Conservation (phyloP, 1,140 invertebrate species). For the Adelges cooleyi region DNA sequence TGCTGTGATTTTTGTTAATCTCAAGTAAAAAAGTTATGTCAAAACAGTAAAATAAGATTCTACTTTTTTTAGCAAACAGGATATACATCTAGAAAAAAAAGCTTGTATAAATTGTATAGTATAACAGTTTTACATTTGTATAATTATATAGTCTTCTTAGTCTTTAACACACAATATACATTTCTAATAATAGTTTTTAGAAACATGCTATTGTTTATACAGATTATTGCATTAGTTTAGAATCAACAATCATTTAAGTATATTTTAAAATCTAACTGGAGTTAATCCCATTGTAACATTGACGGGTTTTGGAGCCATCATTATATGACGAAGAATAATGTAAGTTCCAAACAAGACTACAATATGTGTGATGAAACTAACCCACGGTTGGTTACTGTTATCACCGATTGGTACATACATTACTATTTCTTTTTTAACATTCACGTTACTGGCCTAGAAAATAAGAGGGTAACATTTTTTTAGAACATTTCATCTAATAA, state of each 20-base stretch:
- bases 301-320: neutral
- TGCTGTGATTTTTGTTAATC: no score
- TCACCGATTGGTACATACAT: slow-evolving; percentile 20
- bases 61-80: no score
- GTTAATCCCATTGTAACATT: neutral
- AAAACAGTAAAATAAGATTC: no score
- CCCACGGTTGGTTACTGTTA: neutral
- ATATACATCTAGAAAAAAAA: no score
- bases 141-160: no score
- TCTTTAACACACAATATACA: no score
- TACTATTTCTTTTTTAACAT: slow-evolving; percentile 4
- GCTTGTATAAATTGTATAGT: no score
- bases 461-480: no score
- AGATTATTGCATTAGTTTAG: neutral
- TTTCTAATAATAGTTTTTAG: neutral
- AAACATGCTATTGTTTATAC: neutral
- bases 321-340: slow-evolving; percentile 7
- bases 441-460: slow-evolving; percentile 12
- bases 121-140: no score
- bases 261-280: neutral
- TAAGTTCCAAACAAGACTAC: neutral
- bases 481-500: no score
- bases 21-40: no score
- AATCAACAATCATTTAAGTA: neutral
- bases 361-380: neutral